A percentile compares a stretch with the other conserved stretches of the same genome.
Evolutionary conservation across 2,888 invertebrate genomes (phyloP).

Genomic region (Andrena marginata): DNA sequence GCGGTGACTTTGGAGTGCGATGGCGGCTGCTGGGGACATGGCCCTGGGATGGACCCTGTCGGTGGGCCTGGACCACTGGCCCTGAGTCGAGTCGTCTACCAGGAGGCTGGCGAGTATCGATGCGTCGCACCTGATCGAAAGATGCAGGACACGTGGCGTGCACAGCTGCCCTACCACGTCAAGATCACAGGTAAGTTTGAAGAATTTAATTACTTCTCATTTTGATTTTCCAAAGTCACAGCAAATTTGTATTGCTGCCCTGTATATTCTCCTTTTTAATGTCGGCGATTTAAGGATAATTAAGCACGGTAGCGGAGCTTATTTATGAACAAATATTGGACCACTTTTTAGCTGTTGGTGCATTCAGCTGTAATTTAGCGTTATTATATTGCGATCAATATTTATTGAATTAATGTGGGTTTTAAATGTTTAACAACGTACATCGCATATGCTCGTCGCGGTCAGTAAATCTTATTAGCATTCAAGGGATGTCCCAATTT

Average conservation of each 20-base stretch:
- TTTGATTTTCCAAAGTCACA: background rate
- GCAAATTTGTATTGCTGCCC: no score
- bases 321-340: background rate
- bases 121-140: slow-evolving; percentile 89
- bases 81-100: slow-evolving; percentile 90
- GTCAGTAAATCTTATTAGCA: background rate
- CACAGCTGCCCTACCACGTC: slow-evolving; percentile 84
- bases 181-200: slow-evolving; percentile 85
- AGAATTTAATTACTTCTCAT: background rate
- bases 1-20: slow-evolving; percentile 93
- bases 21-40: slow-evolving; percentile 86
- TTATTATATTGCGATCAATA: background rate
- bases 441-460: background rate
- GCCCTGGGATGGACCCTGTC: slow-evolving; percentile 85
- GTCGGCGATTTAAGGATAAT: background rate
- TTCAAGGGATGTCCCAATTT: background rate
- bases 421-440: background rate
- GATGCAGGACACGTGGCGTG: slow-evolving; percentile 84
- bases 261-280: no score
- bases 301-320: background rate
- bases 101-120: slow-evolving; percentile 91
- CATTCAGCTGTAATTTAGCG: background rate
- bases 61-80: slow-evolving; percentile 88
- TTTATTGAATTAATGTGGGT: background rate
- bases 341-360: background rate